Base-by-base conservation (phyloP, 1,140 invertebrate genomes). In the Harlomillsia oculata region DNA sequence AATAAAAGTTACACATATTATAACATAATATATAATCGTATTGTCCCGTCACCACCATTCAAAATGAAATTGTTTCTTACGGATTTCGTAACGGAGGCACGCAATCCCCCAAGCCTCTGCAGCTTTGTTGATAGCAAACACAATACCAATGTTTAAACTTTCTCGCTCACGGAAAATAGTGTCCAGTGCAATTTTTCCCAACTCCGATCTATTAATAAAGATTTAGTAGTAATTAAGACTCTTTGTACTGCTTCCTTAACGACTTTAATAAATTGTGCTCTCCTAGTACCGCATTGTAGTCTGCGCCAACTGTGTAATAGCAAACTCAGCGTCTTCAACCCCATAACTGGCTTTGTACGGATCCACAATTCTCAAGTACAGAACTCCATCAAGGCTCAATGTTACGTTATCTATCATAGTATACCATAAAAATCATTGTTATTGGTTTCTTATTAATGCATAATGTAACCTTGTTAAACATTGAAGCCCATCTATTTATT, bases 301-400 rank as follows among this genome's bases (percentile, higher is more conserved):
- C 77, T 99, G 96, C 0, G 96, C 96, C 36, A 99, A 75, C 72
- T 99, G 96, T 36, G 93, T 97, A 51, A 99, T 92, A 4, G 96
- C 96, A 82, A 97, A 99, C 74, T 99, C 95, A 16, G 95, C 91
- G 77, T 99, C 96, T 77, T 99, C 94, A 23, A 99, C 95, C 28
- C 96, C 96, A 76, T 99, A 99, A 59, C 92, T 96, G 45, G 94
- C 87, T 77, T 84, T 84, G 71, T 97, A 98, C 16, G 97, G 84
- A 77, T 99, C 86, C 53, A 90, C 77, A 63, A 99, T 87, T 71
- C 85, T 77, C 52, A 99, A 79, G 73, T 98, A 99, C 20, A 99
- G 76, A 13, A 99, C 94, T 63, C 95, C 97, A 77, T 99, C 96
- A 69, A 99, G 90, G 68, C 81, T 87, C 40, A 99, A 74, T 2